phyloP scores from a whole-genome alignment of 2,113 vertebrate genomes.

The Myiagra hebetior region DNA sequence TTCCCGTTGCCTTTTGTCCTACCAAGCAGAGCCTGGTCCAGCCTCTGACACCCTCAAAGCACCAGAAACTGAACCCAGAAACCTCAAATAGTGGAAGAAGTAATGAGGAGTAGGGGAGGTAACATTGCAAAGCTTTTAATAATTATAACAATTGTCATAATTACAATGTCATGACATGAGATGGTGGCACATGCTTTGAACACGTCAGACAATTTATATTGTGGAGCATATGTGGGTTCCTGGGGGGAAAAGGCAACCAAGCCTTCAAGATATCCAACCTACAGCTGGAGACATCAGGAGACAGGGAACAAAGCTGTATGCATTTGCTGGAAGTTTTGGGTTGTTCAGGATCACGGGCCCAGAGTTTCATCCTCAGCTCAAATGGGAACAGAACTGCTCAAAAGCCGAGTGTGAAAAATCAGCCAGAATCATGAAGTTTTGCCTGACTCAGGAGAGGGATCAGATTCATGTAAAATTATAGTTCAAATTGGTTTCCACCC shows the following conservation, averaged over 20 bases:
- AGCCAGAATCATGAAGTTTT: slow-evolving; percentile 48
- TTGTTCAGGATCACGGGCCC: background rate
- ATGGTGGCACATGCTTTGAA: background rate
- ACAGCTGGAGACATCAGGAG: background rate
- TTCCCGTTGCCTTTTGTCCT: background rate
- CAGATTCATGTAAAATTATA: slow-evolving; percentile 52
- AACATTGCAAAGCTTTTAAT: background rate
- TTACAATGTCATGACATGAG: background rate
- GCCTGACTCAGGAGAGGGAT: slow-evolving; percentile 60
- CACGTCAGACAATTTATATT: background rate
- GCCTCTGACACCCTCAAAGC: background rate
- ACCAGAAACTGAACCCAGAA: background rate
- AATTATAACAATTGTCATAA: background rate
- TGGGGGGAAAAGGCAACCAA: background rate
- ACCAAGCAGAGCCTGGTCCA: background rate
- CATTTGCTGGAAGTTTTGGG: background rate
- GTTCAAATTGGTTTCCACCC: slow-evolving; percentile 58
- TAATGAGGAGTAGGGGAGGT: background rate
- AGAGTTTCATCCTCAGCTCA: background rate
- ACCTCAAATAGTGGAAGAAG: background rate
- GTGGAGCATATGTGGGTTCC: background rate
- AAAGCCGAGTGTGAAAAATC: slow-evolving; percentile 39
- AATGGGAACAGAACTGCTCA: background rate
- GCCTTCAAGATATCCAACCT: background rate
- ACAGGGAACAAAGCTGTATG: background rate